Conservation (phyloP, 2,888 invertebrate species). For the Cantharis rustica region DNA sequence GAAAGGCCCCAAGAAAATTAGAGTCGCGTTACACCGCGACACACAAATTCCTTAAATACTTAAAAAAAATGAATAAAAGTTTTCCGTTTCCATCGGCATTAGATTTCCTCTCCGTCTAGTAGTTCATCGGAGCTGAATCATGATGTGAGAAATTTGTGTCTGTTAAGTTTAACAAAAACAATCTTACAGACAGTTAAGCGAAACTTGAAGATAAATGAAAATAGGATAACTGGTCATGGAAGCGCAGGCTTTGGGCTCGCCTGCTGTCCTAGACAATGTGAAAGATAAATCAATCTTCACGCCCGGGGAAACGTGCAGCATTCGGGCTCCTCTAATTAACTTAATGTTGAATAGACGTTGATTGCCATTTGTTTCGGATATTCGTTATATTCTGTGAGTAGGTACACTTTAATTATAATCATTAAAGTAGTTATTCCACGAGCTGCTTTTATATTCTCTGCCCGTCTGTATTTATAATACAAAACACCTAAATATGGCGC, state of each 20-base stretch:
- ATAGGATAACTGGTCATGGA: conserved; percentile 28
- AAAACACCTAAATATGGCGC: conserved; percentile 17
- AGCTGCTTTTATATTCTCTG: conserved; percentile 20
- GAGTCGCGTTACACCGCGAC: neutral
- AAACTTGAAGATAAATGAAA: conserved; percentile 15
- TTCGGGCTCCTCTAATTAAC: conserved; percentile 44
- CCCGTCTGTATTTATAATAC: conserved; percentile 8
- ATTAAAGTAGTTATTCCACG: conserved; percentile 28
- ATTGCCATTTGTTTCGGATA: conserved; percentile 39
- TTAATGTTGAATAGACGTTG: conserved; percentile 41
- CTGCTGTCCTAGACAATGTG: conserved; percentile 44
- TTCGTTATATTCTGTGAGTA: conserved; percentile 27
- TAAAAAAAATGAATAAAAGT: neutral
- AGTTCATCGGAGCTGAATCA: neutral
- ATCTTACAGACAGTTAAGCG: neutral
- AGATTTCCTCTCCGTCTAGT: neutral
- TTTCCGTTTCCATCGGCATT: neutral
- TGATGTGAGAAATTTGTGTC: neutral
- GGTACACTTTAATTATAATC: conserved; percentile 29
- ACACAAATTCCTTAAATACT: neutral
- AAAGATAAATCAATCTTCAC: conserved; percentile 47
- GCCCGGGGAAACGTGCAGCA: conserved; percentile 38
- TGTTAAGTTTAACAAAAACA: neutral
- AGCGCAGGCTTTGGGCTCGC: conserved; percentile 26
- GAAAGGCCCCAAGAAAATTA: conserved; percentile 15